Evolutionary conservation across 1,140 invertebrate species (phyloP), one percentile per base, ranked within the genome.

Genomic region (Stegodyphus dumicola): DNA sequence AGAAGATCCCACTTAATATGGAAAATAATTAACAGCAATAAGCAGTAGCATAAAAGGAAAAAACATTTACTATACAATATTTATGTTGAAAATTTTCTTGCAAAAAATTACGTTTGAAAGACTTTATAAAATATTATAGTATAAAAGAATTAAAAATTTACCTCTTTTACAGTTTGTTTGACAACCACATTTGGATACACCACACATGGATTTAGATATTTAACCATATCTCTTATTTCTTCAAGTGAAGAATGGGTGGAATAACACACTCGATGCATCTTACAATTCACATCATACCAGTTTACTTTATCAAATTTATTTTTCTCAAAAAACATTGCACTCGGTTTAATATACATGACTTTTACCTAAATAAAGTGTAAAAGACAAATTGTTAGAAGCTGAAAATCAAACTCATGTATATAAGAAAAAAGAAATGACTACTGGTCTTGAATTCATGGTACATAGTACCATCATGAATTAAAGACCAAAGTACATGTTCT

Each of bases 111-210:
- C 3, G 3, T 33, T 33, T 33, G 33, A 33, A 33, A 33, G 33
- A 33, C 33, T 33, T 33, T 1, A 33, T 1, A 33, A 33, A 33
- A 33, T 33, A 33, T 33, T 33, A 33, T 33, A 33, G 33, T 33
- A 33, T 33, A 33, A 33, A n/a, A 33, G 33, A 1, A 33, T 33
- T 33, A 33, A 33, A 33, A 3, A 73, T 49, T 83, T 13, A 84
- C 81, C 15, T 76, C 49, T 60, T 76, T 52, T 48, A 54, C 81
- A 13, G 64, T 67, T 48, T 76, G 71, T 2, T 56, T 69, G 2
- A 51, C 17, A 48, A 83, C 80, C 13, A 84, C 81, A 84, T 84
- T 84, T n/a, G 81, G 81, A 77, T 76, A 84, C 65, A 84, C 6
- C 7, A 51, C 33, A 13, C 69, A 69, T 4, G 81, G 81, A 56